phyloP scores from a whole-genome alignment of 2,113 vertebrate species.

The Burhinus bistriatus region DNA sequence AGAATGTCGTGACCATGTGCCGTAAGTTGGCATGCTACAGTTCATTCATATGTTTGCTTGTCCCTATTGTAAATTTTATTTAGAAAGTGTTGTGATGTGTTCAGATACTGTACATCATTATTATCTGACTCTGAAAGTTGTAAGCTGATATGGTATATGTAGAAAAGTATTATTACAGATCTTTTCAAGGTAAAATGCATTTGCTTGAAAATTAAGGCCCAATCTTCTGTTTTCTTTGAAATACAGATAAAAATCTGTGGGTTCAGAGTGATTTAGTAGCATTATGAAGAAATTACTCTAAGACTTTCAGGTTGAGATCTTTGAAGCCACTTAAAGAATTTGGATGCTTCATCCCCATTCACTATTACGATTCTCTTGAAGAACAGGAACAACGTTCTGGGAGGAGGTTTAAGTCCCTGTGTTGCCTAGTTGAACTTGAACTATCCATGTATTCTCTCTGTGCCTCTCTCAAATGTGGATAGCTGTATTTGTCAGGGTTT shows the following conservation, averaged over 20 bases:
- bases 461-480: not conserved
- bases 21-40: not conserved
- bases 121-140: not conserved
- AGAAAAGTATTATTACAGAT: not conserved
- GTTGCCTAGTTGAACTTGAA: not conserved
- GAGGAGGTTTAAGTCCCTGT: not conserved
- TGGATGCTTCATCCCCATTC: not conserved
- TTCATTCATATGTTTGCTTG: not conserved
- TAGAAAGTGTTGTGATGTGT: not conserved
- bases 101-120: not conserved
- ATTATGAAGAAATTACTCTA: not conserved
- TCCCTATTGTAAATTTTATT: not conserved
- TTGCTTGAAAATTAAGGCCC: not conserved
- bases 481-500: not conserved
- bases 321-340: not conserved
- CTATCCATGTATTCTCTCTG: not conserved
- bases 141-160: not conserved
- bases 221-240: not conserved
- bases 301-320: not conserved
- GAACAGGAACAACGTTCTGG: not conserved
- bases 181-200: not conserved
- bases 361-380: not conserved
- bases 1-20: not conserved
- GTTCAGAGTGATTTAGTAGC: not conserved
- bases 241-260: not conserved